phyloP scores from a whole-genome alignment of 2,888 invertebrate genomes.

The Drosophila dives region DNA sequence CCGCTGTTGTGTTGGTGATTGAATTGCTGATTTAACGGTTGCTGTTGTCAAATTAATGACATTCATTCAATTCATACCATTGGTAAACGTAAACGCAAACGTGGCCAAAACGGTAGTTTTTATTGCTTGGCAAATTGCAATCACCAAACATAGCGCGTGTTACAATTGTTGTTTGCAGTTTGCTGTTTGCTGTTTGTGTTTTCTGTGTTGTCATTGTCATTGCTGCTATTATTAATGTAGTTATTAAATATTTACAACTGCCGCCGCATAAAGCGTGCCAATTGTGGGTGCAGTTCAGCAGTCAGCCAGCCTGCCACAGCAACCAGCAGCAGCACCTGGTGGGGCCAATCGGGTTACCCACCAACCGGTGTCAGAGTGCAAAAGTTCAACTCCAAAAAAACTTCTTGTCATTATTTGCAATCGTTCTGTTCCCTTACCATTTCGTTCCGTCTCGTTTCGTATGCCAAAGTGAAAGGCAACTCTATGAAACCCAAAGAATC shows the following conservation, averaged over 20 bases:
- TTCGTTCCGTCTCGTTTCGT: slow-evolving; percentile 20
- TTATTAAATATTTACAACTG: slow-evolving; percentile 80
- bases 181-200: slow-evolving; percentile 11
- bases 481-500: slow-evolving; percentile 33
- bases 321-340: slow-evolving; percentile 38
- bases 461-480: slow-evolving; percentile 67
- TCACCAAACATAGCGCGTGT: slow-evolving; percentile 69
- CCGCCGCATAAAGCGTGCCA: slow-evolving; percentile 70
- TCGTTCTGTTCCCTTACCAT: slow-evolving; percentile 26
- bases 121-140: slow-evolving; percentile 76
- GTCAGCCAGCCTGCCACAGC: not conserved
- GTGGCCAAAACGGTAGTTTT: slow-evolving; percentile 76
- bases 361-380: slow-evolving; percentile 69
- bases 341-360: slow-evolving; percentile 37
- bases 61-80: slow-evolving; percentile 80
- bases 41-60: slow-evolving; percentile 83
- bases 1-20: slow-evolving; percentile 58
- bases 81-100: slow-evolving; percentile 51
- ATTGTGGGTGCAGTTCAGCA: slow-evolving; percentile 49
- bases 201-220: slow-evolving; percentile 46
- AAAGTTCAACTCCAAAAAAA: slow-evolving; percentile 68
- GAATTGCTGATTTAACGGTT: slow-evolving; percentile 81
- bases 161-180: slow-evolving; percentile 35
- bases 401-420: slow-evolving; percentile 77
- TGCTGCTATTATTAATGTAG: slow-evolving; percentile 77